These are phyloP conservation scores for Stenichneumon culpator DNA, from an alignment of 2,888 invertebrate species.

Conservation along the genomic window DNA sequence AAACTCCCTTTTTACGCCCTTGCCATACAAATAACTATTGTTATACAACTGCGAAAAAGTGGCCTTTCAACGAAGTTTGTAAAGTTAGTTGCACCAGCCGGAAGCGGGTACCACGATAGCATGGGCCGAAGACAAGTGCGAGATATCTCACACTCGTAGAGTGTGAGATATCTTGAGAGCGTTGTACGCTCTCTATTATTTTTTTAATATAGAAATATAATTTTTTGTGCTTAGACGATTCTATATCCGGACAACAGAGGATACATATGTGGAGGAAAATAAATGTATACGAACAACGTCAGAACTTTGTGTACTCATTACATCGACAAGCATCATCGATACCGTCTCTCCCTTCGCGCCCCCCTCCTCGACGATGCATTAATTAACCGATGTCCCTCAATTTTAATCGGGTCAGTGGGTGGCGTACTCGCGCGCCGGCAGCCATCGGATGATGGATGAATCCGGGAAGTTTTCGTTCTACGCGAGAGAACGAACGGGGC, in stretches of 20 bases:
- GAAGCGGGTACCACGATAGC: too few relatives aligned
- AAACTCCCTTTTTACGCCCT: too few relatives aligned
- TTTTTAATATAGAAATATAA: background rate
- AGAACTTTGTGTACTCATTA: background rate
- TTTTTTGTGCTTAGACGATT: background rate
- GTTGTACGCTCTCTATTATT: background rate
- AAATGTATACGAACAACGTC: conserved; percentile 7
- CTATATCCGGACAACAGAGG: background rate
- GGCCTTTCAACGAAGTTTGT: background rate
- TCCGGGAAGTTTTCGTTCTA: conserved; percentile 62
- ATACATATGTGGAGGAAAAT: background rate
- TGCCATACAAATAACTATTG: too few relatives aligned
- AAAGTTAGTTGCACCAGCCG: too few relatives aligned
- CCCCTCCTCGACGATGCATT: conserved; percentile 48
- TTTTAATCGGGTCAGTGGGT: conserved; percentile 63
- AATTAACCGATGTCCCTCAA: conserved; percentile 61
- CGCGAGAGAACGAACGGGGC: conserved; percentile 30
- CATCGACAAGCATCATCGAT: conserved; percentile 39
- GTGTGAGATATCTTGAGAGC: too few relatives aligned
- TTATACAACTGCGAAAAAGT: background rate
- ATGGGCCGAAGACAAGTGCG: too few relatives aligned
- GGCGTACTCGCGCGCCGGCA: conserved; percentile 37
- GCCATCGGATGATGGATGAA: conserved; percentile 63
- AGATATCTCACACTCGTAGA: too few relatives aligned
- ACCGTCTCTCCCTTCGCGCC: background rate